Evolutionary conservation across 2,113 vertebrate genomes (phyloP), one percentile per base, ranked within the genome.

Genomic region (Prietella phreatophila): DNA sequence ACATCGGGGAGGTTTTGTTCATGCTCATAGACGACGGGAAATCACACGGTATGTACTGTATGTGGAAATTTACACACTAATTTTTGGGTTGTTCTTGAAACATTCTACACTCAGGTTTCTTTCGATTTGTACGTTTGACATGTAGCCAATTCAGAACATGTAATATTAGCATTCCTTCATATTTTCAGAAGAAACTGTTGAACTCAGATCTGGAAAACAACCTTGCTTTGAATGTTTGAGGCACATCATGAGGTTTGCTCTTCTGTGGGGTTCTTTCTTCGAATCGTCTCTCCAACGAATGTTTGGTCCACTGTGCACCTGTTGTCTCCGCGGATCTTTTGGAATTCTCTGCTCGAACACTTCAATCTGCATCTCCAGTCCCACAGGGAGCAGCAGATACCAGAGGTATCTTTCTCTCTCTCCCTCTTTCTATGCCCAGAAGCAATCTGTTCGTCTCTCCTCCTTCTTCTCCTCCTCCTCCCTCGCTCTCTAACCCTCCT

Each of bases 321-420:
- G 86, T 81, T 89, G 92, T 85, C 61, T 91, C 85, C 19, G 90
- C 85, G 90, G 90, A 93, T 94, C 91, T 88, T 87, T 90, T 94
- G 93, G 82, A 83, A 94, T 90, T 90, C 94, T 91, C 91, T 91
- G 91, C 83, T 85, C 88, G 22, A 90, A 93, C 91, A 91, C 17
- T 0, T 9, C 83, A 92, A 93, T 93, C 93, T 94, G 93, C 94
- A 91, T 86, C 36, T 89, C 91, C 63, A 82, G 92, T 96, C 95
- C 95, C 93, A 60, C 50, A 82, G 87, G 91, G 94, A 95, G 94
- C 92, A 91, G 92, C 91, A 81, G 91, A 86, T 89, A 69, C 88
- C 86, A 80, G 87, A 76, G 58, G 87, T 84, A 39, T 39, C 39
- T 42, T 4, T 85, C 61, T 53, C 10, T 53, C 8, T 67, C 20